Percentiles rank a stretch among this genome's conserved stretches.
Conservation (phyloP, 1,140 invertebrate species). For the Monochamus saltuarius region DNA sequence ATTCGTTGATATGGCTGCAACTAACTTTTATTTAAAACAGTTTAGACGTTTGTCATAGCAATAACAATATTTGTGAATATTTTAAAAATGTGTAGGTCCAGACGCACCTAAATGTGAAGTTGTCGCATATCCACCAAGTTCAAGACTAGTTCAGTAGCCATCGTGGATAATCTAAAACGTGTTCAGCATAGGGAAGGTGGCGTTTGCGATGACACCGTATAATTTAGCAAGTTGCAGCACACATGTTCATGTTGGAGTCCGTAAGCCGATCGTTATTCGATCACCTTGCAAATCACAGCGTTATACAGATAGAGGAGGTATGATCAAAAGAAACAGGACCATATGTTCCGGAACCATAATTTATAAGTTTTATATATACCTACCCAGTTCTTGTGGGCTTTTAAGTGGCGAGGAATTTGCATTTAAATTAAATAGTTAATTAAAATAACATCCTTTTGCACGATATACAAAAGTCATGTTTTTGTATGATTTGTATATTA, state of each 20-base stretch:
- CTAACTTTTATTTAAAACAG: too few species aligned
- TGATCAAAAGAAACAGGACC: constrained; percentile 2
- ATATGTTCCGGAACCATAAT: background rate
- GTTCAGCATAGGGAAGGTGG: constrained; percentile 26
- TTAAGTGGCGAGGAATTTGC: constrained; percentile 11
- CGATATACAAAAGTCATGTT: constrained; percentile 1
- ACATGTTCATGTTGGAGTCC: constrained; percentile 2
- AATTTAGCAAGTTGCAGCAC: constrained; percentile 30
- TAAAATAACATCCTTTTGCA: constrained; percentile 11
- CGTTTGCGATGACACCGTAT: constrained; percentile 26
- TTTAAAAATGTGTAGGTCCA: too few species aligned
- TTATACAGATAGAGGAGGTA: background rate
- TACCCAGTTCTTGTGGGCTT: constrained; percentile 6
- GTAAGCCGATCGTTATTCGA: background rate
- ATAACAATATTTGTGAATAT: too few species aligned
- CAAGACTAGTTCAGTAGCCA: constrained; percentile 24
- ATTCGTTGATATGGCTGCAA: too few species aligned
- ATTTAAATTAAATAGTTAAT: constrained; percentile 18
- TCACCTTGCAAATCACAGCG: background rate
- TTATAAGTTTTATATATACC: constrained; percentile 4
- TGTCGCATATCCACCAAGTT: too few species aligned
- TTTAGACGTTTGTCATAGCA: too few species aligned
- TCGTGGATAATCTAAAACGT: constrained; percentile 36
- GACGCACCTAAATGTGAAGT: too few species aligned
- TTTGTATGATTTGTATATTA: background rate